phyloP scores from a whole-genome alignment of 2,888 invertebrate genomes.

The Hipparchia semele region DNA sequence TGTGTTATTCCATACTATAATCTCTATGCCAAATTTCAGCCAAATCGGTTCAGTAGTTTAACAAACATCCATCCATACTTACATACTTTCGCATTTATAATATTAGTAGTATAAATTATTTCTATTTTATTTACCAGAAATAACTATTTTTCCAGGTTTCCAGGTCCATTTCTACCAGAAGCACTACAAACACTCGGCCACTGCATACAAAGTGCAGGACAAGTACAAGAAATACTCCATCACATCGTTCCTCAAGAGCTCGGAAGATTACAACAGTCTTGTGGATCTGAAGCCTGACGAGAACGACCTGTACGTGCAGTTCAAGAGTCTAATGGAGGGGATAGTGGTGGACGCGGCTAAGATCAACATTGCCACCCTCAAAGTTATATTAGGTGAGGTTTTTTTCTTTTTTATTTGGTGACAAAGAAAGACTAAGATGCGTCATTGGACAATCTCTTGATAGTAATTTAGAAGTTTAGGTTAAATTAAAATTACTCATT shows the following conservation, averaged over 20 bases:
- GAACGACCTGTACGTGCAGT: slow-evolving; percentile 52
- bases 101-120: too few relatives aligned
- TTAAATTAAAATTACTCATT: too few relatives aligned
- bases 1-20: too few relatives aligned
- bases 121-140: too few relatives aligned
- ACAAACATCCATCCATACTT: too few relatives aligned
- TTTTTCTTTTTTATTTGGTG: background rate
- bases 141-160: slow-evolving; percentile 24
- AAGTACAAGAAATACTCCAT: slow-evolving; percentile 53
- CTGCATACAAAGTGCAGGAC: slow-evolving; percentile 43
- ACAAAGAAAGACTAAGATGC: too few relatives aligned
- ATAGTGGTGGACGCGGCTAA: slow-evolving; percentile 54
- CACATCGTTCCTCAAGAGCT: slow-evolving; percentile 46
- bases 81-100: too few relatives aligned
- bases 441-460: too few relatives aligned
- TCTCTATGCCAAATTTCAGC: too few relatives aligned
- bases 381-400: slow-evolving; percentile 45
- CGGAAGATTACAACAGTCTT: slow-evolving; percentile 37
- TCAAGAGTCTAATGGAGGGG: slow-evolving; percentile 55
- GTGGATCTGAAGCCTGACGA: slow-evolving; percentile 32
- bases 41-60: too few relatives aligned
- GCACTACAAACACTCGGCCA: slow-evolving; percentile 53
- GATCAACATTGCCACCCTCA: slow-evolving; percentile 49
- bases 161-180: slow-evolving; percentile 58
- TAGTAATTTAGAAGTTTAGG: too few relatives aligned